A percentile compares a stretch with the other conserved stretches of the same genome.
Conservation (phyloP, 2,113 vertebrate genomes). For the Pithys albifrons region DNA sequence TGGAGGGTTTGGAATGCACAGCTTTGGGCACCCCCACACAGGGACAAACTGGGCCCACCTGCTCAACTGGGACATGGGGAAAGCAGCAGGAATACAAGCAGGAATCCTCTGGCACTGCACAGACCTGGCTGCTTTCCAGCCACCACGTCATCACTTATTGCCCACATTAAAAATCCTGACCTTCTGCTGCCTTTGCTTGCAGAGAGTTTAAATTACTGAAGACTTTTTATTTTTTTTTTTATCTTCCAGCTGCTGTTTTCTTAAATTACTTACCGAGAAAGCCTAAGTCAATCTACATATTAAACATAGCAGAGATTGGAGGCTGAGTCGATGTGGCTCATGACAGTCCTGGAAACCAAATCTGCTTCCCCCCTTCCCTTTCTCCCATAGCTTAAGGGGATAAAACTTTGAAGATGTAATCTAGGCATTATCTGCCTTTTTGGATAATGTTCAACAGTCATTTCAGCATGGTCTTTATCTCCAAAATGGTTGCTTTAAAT, state of each 20-base stretch:
- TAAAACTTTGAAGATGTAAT: constrained; percentile 49
- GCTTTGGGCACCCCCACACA: too few species aligned
- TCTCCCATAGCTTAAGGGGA: constrained; percentile 14
- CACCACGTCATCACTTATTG: background rate
- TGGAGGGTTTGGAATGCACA: too few species aligned
- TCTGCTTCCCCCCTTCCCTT: background rate
- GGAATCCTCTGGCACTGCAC: constrained; percentile 3
- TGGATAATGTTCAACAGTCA: constrained; percentile 51
- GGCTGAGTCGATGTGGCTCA: background rate
- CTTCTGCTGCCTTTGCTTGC: constrained; percentile 48
- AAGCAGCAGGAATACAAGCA: background rate
- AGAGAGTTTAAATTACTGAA: constrained; percentile 21
- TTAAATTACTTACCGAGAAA: constrained; percentile 34
- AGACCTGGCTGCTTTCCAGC: background rate
- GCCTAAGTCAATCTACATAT: constrained; percentile 26
- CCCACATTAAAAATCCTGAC: background rate
- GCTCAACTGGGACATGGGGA: background rate
- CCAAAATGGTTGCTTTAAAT: constrained; percentile 22
- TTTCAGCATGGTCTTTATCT: constrained; percentile 35
- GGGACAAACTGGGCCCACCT: too few species aligned
- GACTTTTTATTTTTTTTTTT: background rate
- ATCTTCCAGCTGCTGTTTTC: constrained; percentile 24
- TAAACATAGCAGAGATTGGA: background rate
- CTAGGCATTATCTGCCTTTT: constrained; percentile 55
- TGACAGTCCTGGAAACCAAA: background rate